Percentiles rank a stretch among this genome's conserved stretches.
Evolutionary conservation across 2,888 invertebrate genomes (phyloP).

Genomic region (Orthonychiurus folsomi): DNA sequence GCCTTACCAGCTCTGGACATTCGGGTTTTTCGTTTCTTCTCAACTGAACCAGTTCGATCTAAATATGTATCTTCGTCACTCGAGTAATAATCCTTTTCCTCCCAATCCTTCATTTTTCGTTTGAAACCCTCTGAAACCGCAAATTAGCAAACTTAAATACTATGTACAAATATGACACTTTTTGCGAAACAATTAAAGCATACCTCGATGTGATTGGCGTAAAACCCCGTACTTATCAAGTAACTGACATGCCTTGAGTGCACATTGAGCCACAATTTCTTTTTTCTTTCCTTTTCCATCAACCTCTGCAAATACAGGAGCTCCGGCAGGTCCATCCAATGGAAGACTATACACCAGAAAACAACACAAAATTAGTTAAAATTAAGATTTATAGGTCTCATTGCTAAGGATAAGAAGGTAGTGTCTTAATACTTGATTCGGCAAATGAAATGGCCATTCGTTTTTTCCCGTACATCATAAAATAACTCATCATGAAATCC

Average conservation of each 20-base stretch:
- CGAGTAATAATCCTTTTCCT: conserved; percentile 83
- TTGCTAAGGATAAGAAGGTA: no score
- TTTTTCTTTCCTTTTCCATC: conserved; percentile 86
- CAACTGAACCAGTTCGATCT: conserved; percentile 87
- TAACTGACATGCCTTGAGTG: conserved; percentile 85
- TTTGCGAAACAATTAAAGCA: conserved; percentile 38
- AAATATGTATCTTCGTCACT: conserved; percentile 93
- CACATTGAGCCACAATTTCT: conserved; percentile 85
- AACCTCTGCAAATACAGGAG: conserved; percentile 73
- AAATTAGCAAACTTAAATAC: conserved; percentile 5
- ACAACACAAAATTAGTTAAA: neutral
- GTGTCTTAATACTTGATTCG: conserved; percentile 54
- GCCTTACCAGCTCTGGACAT: conserved; percentile 55
- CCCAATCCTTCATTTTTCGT: conserved; percentile 65
- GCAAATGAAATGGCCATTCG: conserved; percentile 77
- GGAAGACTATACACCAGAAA: conserved; percentile 64
- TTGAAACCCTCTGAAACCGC: conserved; percentile 45
- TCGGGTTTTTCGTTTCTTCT: conserved; percentile 69
- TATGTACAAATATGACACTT: no score
- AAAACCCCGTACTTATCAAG: conserved; percentile 80
- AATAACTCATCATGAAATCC: conserved; percentile 63
- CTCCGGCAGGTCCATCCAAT: conserved; percentile 57
- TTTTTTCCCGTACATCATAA: conserved; percentile 78
- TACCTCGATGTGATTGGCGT: conserved; percentile 76
- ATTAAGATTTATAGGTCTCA: no score